phyloP scores from a whole-genome alignment of 1,140 invertebrate species.

The Apocrypta bakeri region DNA sequence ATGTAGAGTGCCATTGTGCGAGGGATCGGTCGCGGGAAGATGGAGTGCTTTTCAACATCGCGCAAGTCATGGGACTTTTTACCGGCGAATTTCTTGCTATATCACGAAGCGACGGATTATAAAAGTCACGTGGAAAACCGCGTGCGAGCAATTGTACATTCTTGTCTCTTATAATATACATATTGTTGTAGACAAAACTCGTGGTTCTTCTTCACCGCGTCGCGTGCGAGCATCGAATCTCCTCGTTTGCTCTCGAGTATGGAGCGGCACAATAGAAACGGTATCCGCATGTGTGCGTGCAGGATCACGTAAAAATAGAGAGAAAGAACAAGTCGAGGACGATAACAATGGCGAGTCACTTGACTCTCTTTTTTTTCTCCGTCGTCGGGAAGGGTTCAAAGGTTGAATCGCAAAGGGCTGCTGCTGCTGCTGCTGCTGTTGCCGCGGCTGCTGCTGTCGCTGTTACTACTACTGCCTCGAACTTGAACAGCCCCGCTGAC shows the following conservation, averaged over 20 bases:
- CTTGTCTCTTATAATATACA: too few relatives aligned
- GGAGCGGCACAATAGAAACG: too few relatives aligned
- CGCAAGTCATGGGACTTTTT: conserved; percentile 15
- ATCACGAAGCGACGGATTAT: neutral
- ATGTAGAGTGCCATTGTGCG: conserved; percentile 40
- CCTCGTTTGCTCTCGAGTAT: neutral
- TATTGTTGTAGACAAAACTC: too few relatives aligned
- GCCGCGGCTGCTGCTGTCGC: conserved; percentile 54
- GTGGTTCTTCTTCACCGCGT: too few relatives aligned
- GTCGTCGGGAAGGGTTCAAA: conserved; percentile 65
- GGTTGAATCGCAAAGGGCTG: conserved; percentile 66
- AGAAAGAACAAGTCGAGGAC: conserved; percentile 20
- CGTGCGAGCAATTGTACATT: too few relatives aligned
- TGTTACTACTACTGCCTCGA: conserved; percentile 48
- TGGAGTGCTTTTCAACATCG: conserved; percentile 37
- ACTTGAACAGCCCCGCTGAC: conserved; percentile 64
- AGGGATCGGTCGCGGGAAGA: conserved; percentile 10
- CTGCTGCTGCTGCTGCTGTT: conserved; percentile 27
- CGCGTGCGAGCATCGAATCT: too few relatives aligned
- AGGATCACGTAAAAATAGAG: neutral
- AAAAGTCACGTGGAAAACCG: neutral
- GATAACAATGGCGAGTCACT: conserved; percentile 42
- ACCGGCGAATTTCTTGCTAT: conserved; percentile 9
- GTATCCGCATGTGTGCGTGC: too few relatives aligned
- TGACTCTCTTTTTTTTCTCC: neutral